Evolutionary conservation across 2,888 invertebrate species (phyloP).

Genomic region (Hartigia nigra): DNA sequence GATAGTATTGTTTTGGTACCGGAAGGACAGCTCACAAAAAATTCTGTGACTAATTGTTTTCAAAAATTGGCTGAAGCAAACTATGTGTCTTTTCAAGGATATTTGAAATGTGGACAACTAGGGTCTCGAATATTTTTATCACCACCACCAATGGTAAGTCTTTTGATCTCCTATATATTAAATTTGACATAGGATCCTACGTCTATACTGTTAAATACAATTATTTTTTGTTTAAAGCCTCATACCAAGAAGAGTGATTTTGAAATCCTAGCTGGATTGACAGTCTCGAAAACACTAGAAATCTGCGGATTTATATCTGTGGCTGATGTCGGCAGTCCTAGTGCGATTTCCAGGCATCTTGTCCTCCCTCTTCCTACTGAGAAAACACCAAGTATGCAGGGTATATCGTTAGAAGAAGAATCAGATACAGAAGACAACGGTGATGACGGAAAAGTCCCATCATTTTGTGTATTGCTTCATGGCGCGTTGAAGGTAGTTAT

Average conservation of each 20-base stretch:
- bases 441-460: conserved; percentile 84
- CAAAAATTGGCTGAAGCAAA: conserved; percentile 78
- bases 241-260: conserved; percentile 73
- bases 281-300: conserved; percentile 79
- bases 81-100: conserved; percentile 79
- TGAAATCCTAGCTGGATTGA: conserved; percentile 70
- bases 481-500: conserved; percentile 83
- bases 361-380: conserved; percentile 79
- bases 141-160: conserved; percentile 76
- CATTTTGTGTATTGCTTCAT: conserved; percentile 92
- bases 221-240: conserved; percentile 62
- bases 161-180: neutral
- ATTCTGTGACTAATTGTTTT: conserved; percentile 62
- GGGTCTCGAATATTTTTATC: conserved; percentile 79
- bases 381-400: conserved; percentile 62
- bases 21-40: conserved; percentile 68
- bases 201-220: neutral
- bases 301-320: conserved; percentile 91
- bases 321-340: conserved; percentile 89
- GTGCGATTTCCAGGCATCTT: conserved; percentile 89
- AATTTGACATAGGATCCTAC: neutral
- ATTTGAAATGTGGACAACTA: conserved; percentile 80
- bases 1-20: conserved; percentile 73
- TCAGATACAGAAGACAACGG: conserved; percentile 70
- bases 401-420: conserved; percentile 66